phyloP scores from a whole-genome alignment of 2,113 vertebrate species.

The Vidua chalybeata region DNA sequence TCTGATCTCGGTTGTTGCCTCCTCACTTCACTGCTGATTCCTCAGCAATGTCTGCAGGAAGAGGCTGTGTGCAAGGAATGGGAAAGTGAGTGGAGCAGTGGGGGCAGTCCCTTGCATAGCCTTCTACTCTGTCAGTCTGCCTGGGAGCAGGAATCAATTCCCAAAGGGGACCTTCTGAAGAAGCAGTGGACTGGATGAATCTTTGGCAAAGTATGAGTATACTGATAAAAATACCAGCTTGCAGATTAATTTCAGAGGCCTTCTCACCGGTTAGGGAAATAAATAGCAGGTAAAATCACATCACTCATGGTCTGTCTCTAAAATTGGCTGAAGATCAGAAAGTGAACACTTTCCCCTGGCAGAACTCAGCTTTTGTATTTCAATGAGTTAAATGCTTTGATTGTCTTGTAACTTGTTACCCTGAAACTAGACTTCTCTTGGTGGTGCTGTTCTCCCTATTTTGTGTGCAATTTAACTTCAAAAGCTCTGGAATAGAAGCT shows the following conservation, averaged over 20 bases:
- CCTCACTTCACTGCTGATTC: background rate
- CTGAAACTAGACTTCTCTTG: conserved; percentile 46
- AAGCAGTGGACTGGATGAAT: background rate
- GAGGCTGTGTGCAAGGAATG: background rate
- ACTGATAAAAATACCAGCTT: background rate
- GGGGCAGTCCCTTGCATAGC: background rate
- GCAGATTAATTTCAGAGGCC: background rate
- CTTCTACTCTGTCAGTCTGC: background rate
- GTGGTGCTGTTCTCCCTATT: conserved; percentile 64
- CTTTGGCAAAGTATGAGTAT: background rate
- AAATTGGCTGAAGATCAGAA: background rate
- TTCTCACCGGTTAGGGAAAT: background rate
- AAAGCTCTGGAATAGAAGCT: background rate
- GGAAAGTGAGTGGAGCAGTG: fast-evolving
- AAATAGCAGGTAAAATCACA: background rate
- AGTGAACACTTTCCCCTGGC: background rate
- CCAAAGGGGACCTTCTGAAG: background rate
- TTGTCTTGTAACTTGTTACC: conserved; percentile 11
- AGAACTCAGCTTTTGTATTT: background rate
- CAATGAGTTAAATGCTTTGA: background rate
- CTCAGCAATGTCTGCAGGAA: background rate
- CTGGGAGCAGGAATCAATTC: background rate
- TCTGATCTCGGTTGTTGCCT: fast-evolving
- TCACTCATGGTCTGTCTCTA: background rate
- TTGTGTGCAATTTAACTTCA: conserved; percentile 10